A percentile compares a stretch with the other conserved stretches of the same genome.
These are phyloP conservation scores for Euura lappo DNA, from an alignment of 1,140 invertebrate genomes.

Conservation along the genomic window DNA sequence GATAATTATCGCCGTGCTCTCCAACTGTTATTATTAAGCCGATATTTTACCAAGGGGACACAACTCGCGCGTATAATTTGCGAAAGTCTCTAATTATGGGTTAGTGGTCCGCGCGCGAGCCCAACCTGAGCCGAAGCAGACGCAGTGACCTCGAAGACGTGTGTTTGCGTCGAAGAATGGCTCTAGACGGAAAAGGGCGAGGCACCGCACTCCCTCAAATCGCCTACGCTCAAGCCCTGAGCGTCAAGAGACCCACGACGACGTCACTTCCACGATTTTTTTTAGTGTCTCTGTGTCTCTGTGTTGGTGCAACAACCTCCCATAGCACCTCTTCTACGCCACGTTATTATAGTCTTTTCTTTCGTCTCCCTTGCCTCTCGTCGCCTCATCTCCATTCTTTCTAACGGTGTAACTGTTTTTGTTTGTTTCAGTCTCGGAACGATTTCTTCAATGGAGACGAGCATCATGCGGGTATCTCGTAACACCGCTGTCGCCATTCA, in stretches of 20 bases:
- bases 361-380: conserved; percentile 13
- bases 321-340: conserved; percentile 16
- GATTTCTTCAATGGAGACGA: not conserved
- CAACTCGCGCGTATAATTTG: conserved; percentile 60
- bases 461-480: too few species aligned
- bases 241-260: conserved; percentile 16
- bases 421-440: conserved; percentile 16
- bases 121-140: conserved; percentile 34
- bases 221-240: conserved; percentile 52
- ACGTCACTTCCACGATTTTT: not conserved
- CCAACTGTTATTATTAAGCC: conserved; percentile 62
- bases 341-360: conserved; percentile 5
- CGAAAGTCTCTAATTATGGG: conserved; percentile 61
- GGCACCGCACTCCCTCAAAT: conserved; percentile 47
- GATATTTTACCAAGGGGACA: conserved; percentile 61
- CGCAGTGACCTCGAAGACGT: conserved; percentile 28
- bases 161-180: conserved; percentile 34
- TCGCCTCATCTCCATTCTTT: conserved; percentile 7
- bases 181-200: conserved; percentile 51
- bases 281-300: not conserved
- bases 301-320: conserved; percentile 25
- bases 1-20: conserved; percentile 57
- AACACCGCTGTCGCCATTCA: not conserved
- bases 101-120: conserved; percentile 42
- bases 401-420: not conserved